phyloP scores from a whole-genome alignment of 1,140 invertebrate genomes.

The Leptinotarsa lineolata region DNA sequence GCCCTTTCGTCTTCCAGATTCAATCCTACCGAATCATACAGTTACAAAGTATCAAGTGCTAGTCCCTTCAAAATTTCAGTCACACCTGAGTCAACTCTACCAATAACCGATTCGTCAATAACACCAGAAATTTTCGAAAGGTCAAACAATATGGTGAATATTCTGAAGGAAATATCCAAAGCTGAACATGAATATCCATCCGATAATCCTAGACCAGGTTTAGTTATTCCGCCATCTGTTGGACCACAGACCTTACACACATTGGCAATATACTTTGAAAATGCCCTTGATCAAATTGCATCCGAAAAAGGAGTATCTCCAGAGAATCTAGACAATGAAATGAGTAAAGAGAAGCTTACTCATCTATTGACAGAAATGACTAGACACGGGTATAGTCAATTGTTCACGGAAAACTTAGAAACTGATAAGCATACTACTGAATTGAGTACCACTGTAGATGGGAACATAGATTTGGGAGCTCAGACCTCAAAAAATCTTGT shows the following conservation, averaged over 20 bases:
- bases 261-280: slow-evolving; percentile 76
- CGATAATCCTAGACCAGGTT: slow-evolving; percentile 58
- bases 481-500: neutral
- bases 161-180: slow-evolving; percentile 47
- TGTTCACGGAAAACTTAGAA: slow-evolving; percentile 18
- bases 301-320: slow-evolving; percentile 54
- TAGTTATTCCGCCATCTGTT: slow-evolving; percentile 69
- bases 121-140: too few relatives aligned
- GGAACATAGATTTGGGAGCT: slow-evolving; percentile 58
- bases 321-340: slow-evolving; percentile 50
- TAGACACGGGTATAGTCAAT: slow-evolving; percentile 53
- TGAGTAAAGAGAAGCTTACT: slow-evolving; percentile 49
- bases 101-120: too few relatives aligned
- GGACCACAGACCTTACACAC: slow-evolving; percentile 77
- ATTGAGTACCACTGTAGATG: slow-evolving; percentile 1
- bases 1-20: too few relatives aligned
- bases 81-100: slow-evolving; percentile 14
- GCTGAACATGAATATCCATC: slow-evolving; percentile 2
- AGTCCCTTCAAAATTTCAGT: too few relatives aligned
- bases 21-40: too few relatives aligned
- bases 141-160: slow-evolving; percentile 47
- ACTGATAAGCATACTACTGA: neutral
- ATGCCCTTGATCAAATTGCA: slow-evolving; percentile 66
- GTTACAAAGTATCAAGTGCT: too few relatives aligned
- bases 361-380: slow-evolving; percentile 63